A percentile compares a stretch with the other conserved stretches of the same genome.
Evolutionary conservation across 2,797 vertebrate genomes (phyloP).

Genomic region (Liasis olivaceus): DNA sequence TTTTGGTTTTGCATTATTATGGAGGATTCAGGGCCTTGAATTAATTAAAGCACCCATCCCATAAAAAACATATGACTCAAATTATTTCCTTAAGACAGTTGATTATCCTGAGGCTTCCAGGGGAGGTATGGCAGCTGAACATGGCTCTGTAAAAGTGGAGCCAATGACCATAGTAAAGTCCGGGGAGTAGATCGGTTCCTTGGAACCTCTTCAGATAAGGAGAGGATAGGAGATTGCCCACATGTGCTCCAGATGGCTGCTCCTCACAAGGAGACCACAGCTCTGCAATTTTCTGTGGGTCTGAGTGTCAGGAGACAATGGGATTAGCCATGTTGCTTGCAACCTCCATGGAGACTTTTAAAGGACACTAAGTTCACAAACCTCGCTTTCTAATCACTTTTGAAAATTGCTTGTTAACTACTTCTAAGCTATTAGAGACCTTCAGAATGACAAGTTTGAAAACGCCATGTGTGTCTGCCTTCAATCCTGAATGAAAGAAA

Average conservation of each 20-base stretch:
- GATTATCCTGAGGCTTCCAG: neutral
- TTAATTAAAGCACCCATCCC: neutral
- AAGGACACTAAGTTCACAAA: neutral
- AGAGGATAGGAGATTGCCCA: neutral
- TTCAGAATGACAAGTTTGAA: no score
- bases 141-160: neutral
- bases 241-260: neutral
- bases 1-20: neutral
- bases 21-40: neutral
- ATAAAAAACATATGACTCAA: neutral
- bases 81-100: neutral
- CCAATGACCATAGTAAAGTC: neutral
- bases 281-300: neutral
- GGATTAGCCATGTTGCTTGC: neutral
- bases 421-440: no score
- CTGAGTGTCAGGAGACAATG: neutral
- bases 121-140: neutral
- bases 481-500: no score
- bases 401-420: neutral
- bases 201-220: neutral
- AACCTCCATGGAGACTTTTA: neutral
- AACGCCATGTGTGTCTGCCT: no score
- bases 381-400: neutral
- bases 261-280: neutral
- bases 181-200: neutral